Conservation (phyloP, 2,888 invertebrate genomes). For the Drosophila subquinaria region DNA sequence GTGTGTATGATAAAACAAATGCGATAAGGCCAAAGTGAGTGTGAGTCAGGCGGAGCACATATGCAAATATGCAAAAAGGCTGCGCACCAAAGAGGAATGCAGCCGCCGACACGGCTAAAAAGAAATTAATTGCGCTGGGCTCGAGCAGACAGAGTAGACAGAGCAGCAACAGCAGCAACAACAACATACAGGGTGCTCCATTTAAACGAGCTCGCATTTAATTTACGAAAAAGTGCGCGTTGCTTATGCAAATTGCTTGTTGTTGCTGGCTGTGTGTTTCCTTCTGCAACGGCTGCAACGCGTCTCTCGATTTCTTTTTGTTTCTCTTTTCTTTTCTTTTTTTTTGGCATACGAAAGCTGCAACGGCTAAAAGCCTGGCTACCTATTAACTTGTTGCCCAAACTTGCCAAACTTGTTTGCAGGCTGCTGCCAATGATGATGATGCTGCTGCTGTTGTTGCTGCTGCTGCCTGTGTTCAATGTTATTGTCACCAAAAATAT, state of each 20-base stretch:
- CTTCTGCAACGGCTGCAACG: constrained; percentile 50
- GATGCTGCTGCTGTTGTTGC: constrained; percentile 34
- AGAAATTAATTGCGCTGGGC: constrained; percentile 81
- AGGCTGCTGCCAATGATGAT: constrained; percentile 49
- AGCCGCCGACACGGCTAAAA: constrained; percentile 81
- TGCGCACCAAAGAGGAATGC: constrained; percentile 70
- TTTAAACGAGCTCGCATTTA: constrained; percentile 75
- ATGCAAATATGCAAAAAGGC: constrained; percentile 75
- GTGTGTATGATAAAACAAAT: constrained; percentile 78
- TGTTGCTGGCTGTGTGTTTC: constrained; percentile 48
- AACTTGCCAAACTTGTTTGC: constrained; percentile 79
- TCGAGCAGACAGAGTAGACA: constrained; percentile 53
- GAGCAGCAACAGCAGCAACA: constrained; percentile 32
- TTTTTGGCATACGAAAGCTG: constrained; percentile 71
- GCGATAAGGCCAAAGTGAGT: constrained; percentile 78
- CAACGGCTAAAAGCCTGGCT: constrained; percentile 46
- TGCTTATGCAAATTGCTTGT: constrained; percentile 81
- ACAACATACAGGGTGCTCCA: constrained; percentile 77
- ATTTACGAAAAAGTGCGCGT: constrained; percentile 82
- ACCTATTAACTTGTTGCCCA: constrained; percentile 78
- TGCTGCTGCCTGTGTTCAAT: constrained; percentile 66
- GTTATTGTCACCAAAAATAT: constrained; percentile 81
- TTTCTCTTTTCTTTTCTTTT: constrained; percentile 30
- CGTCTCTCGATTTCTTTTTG: constrained; percentile 36
- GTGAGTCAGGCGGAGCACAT: constrained; percentile 75